A percentile compares a stretch with the other conserved stretches of the same genome.
These are phyloP conservation scores for Odocoileus virginianus DNA, from an alignment of 2,113 vertebrate species.

Conservation along the genomic window DNA sequence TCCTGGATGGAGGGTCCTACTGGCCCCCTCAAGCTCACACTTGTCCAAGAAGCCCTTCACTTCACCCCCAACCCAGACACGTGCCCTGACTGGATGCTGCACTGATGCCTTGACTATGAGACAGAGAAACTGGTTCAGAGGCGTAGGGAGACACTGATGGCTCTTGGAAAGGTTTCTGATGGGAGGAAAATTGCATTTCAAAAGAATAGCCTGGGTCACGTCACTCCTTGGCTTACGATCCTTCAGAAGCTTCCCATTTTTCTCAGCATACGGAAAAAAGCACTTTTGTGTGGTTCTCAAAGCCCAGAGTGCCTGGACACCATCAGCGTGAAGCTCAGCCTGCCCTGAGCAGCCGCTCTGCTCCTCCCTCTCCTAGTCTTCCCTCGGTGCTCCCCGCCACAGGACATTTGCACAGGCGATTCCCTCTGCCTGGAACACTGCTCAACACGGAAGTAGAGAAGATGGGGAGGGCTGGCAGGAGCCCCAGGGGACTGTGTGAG, in stretches of 20 bases:
- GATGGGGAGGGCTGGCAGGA: not conserved
- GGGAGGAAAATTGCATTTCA: not conserved
- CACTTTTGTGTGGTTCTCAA: not conserved
- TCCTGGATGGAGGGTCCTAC: not conserved
- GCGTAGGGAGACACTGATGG: not conserved
- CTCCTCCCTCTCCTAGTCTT: not conserved
- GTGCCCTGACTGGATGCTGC: accelerated
- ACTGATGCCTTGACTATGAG: not conserved
- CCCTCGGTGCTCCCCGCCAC: not conserved
- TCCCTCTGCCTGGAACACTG: not conserved
- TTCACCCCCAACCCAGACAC: not conserved
- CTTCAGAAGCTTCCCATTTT: not conserved
- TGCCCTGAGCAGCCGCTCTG: not conserved
- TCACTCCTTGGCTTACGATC: not conserved
- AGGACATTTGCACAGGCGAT: not conserved
- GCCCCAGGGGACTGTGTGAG: not conserved
- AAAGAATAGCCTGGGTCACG: not conserved
- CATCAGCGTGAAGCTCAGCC: not conserved
- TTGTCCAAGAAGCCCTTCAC: not conserved
- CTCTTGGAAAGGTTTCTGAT: not conserved
- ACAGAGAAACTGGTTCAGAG: not conserved
- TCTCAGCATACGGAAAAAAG: not conserved
- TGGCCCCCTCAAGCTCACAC: too few relatives aligned
- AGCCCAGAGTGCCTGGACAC: not conserved
- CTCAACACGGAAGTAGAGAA: not conserved